Evolutionary conservation across 1,140 invertebrate genomes (phyloP), one percentile per base, ranked within the genome.

Genomic region (Hycleus phaleratus): DNA sequence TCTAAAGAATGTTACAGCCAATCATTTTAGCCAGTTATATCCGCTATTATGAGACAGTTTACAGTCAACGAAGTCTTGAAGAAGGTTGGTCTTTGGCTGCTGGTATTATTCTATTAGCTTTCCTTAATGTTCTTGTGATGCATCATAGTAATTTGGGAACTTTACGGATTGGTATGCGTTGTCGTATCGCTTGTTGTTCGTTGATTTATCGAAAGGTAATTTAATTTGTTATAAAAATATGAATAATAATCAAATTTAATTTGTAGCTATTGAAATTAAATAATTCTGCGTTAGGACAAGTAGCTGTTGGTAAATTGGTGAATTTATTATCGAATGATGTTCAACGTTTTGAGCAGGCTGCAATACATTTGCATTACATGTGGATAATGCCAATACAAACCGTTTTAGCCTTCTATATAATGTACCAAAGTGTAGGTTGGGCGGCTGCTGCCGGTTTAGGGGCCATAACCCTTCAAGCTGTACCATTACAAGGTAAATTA

Each of bases 311-410:
- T 0, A 82, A 88, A 63, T 80, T 90, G 56, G 83, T 90, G 0
- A 90, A 90, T 68, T 71, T 90, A 0, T 77, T 90, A 74, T 86
- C 88, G 4, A 90, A 90, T 67, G 87, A 90, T 62, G 79, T 82
- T 2, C 79, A 77, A 46, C 68, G 81, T 24, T 82, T 82, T 57
- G 80, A 82, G 64, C 70, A 75, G 3, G 75, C 76, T 6, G 71
- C 77, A 3, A 56, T 74, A 8, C 80, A 68, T 57, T 61, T 86
- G 9, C 83, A 86, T 71, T 85, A 82, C 60, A 68, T 85, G 49
- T 87, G 84, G 84, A 80, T 87, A 39, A 87, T 88, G 72, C 90
- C 90, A 0, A 76, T 90, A 7, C 85, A 91, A 67, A 79, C 77
- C 8, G 74, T 75, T 3, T 68, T 84, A 9, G 81, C 84, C 3